phyloP scores from a whole-genome alignment of 2,797 vertebrate species.

The Channallabes apus region DNA sequence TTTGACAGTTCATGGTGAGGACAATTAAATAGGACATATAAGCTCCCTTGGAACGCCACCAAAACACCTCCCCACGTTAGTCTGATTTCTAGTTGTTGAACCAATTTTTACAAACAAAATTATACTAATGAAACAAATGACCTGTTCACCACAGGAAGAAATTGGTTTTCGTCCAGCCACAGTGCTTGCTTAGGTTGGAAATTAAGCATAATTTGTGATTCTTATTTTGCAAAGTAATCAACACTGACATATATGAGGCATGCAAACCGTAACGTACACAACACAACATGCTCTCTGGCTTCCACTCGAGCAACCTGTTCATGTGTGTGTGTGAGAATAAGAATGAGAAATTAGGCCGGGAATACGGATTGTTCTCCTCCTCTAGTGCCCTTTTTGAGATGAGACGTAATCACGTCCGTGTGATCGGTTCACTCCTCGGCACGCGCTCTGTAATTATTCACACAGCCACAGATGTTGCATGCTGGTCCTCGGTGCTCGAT shows the following conservation, averaged over 20 bases:
- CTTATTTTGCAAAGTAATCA: too few relatives aligned
- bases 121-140: too few relatives aligned
- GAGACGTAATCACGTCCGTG: constrained; percentile 44
- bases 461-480: constrained; percentile 47
- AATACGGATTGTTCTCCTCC: constrained; percentile 55
- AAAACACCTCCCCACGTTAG: background rate
- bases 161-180: background rate
- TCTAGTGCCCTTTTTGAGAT: constrained; percentile 54
- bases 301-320: constrained; percentile 50
- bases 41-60: background rate
- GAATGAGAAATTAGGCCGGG: constrained; percentile 62
- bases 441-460: constrained; percentile 41
- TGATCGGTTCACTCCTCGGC: constrained; percentile 31
- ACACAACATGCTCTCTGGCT: constrained; percentile 19
- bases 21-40: too few relatives aligned
- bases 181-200: background rate
- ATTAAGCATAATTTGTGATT: background rate
- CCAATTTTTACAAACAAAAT: background rate
- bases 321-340: constrained; percentile 51
- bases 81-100: background rate
- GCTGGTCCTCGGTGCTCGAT: constrained; percentile 25
- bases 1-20: background rate
- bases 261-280: background rate
- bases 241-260: too few relatives aligned
- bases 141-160: too few relatives aligned